These are phyloP conservation scores for Oceanodroma leucorhoa DNA, from an alignment of 2,797 vertebrate genomes.

Conservation along the genomic window DNA sequence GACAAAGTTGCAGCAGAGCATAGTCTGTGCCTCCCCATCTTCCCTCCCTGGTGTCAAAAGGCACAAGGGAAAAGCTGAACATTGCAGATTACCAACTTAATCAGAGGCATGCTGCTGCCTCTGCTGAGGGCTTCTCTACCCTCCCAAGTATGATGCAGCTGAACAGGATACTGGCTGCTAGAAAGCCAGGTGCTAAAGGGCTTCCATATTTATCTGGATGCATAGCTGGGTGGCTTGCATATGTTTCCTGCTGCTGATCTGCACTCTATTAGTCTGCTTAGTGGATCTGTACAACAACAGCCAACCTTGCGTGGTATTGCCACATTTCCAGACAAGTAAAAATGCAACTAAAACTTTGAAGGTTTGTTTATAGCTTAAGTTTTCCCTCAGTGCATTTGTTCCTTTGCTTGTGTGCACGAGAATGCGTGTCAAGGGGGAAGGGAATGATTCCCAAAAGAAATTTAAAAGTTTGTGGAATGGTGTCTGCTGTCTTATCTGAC, in stretches of 20 bases:
- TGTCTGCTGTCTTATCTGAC: not conserved
- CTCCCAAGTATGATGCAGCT: not conserved
- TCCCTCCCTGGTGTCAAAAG: not conserved
- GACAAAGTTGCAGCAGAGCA: not conserved
- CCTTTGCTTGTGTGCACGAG: not conserved
- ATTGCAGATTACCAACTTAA: not conserved
- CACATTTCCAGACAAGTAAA: conserved; percentile 45
- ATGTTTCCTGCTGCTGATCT: not conserved
- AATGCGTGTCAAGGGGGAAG: not conserved
- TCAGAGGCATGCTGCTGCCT: not conserved
- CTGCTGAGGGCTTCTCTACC: not conserved
- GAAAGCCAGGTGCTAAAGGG: not conserved
- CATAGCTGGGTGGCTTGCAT: not conserved
- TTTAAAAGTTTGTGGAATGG: not conserved
- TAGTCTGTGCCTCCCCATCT: not conserved
- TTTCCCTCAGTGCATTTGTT: conserved; percentile 24
- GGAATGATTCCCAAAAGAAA: not conserved
- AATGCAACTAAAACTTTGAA: conserved; percentile 30
- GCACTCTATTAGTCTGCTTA: conserved; percentile 5
- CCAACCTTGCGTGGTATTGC: not conserved
- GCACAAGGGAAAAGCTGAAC: not conserved
- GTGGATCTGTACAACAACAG: not conserved
- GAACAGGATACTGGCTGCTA: not conserved
- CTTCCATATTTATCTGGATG: not conserved
- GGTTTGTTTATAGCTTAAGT: conserved; percentile 27